Evolutionary conservation across 2,797 vertebrate genomes (phyloP).

Genomic region (Serranus cabrilla): DNA sequence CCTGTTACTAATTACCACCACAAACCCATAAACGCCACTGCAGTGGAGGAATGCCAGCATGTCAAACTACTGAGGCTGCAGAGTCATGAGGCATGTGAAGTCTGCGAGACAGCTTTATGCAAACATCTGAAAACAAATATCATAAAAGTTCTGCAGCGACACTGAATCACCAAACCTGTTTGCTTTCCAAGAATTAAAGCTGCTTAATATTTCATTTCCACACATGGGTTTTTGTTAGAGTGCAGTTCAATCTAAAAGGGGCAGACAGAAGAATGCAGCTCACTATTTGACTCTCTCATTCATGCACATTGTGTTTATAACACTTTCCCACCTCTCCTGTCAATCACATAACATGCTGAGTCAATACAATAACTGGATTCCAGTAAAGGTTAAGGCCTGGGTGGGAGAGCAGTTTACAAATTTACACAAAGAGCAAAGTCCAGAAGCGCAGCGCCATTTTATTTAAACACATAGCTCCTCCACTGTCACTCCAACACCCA

Average conservation of each 20-base stretch:
- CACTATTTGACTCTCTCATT: background rate
- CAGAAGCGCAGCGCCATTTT: conserved; percentile 20
- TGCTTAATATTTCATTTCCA: background rate
- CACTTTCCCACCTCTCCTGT: conserved; percentile 3
- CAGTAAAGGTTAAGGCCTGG: conserved; percentile 38
- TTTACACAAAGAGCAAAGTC: conserved; percentile 68
- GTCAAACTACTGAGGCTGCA: conserved; percentile 43
- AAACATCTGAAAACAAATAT: conserved; percentile 25
- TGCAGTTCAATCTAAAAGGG: conserved; percentile 5
- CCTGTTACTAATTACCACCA: conserved; percentile 66
- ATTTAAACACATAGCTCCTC: conserved; percentile 15
- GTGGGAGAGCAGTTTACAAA: conserved; percentile 40
- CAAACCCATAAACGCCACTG: conserved; percentile 39
- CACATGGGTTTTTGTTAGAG: background rate
- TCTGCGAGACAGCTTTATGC: conserved; percentile 27
- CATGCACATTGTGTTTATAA: conserved; percentile 5
- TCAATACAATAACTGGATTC: conserved; percentile 43
- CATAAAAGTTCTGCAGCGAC: conserved; percentile 2
- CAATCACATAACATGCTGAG: conserved; percentile 42
- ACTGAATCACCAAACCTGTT: background rate
- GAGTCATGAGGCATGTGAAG: conserved; percentile 33
- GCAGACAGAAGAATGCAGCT: background rate
- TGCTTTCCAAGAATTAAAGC: background rate
- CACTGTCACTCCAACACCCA: background rate
- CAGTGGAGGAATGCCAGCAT: conserved; percentile 37